phyloP scores from a whole-genome alignment of 2,113 vertebrate species.

The Atrichornis clamosus region DNA sequence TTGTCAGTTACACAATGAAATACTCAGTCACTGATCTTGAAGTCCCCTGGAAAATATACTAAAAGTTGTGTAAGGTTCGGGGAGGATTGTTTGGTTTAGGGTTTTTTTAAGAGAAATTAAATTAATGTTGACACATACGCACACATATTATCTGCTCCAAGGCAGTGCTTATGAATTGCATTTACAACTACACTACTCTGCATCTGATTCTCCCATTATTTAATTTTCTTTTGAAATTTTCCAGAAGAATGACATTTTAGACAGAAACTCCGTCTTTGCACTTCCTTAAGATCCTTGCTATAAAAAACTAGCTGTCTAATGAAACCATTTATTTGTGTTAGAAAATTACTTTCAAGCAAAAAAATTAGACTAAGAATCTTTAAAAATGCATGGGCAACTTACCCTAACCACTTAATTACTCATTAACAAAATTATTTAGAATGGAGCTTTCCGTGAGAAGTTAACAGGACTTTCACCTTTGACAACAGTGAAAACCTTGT shows the following conservation, averaged over 20 bases:
- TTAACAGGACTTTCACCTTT: not conserved
- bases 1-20: slow-evolving; percentile 32
- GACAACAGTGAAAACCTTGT: not conserved
- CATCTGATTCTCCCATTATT: not conserved
- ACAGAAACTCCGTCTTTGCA: not conserved
- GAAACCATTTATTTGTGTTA: not conserved
- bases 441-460: not conserved
- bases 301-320: not conserved
- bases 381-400: not conserved
- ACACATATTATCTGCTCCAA: not conserved
- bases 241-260: not conserved
- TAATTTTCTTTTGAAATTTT: not conserved
- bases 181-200: not conserved
- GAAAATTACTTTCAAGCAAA: not conserved
- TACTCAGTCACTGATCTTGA: slow-evolving; percentile 11
- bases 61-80: not conserved
- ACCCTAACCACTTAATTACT: not conserved
- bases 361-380: not conserved
- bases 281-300: not conserved
- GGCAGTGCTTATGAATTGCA: not conserved
- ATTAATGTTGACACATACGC: not conserved
- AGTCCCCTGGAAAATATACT: not conserved
- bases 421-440: not conserved
- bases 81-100: not conserved
- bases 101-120: not conserved